These are phyloP conservation scores for Chromis chromis DNA, from an alignment of 2,797 vertebrate species.

Conservation along the genomic window DNA sequence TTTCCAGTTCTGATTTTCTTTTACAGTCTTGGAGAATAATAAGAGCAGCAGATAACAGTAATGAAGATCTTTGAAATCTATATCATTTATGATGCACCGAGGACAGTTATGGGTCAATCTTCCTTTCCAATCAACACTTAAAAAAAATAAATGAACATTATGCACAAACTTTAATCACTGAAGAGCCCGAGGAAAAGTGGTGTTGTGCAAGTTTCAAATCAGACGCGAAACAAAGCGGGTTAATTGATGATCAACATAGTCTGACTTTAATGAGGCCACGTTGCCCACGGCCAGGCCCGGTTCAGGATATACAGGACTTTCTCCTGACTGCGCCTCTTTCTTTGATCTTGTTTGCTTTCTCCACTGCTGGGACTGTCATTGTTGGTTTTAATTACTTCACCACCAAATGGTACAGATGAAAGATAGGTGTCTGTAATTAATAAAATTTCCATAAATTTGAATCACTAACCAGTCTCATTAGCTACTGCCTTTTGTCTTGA, in stretches of 20 bases:
- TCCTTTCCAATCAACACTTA: conserved; percentile 66
- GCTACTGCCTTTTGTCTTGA: conserved; percentile 93
- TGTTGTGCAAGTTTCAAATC: conserved; percentile 90
- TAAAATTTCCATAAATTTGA: conserved; percentile 99
- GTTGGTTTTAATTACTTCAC: conserved; percentile 98
- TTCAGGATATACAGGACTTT: conserved; percentile 90
- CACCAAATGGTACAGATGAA: conserved; percentile 97
- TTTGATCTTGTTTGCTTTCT: conserved; percentile 96
- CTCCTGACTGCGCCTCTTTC: conserved; percentile 88
- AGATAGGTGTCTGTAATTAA: conserved; percentile 99
- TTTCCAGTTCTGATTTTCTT: neutral
- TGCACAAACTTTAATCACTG: conserved; percentile 89
- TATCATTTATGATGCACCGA: conserved; percentile 1
- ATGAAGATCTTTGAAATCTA: conserved; percentile 9
- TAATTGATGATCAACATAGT: conserved; percentile 99
- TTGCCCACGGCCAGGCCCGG: conserved; percentile 91
- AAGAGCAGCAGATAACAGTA: neutral
- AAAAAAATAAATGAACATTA: conserved; percentile 78
- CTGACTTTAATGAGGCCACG: conserved; percentile 94
- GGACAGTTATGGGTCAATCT: conserved; percentile 10
- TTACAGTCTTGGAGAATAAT: neutral
- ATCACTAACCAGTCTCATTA: conserved; percentile 99
- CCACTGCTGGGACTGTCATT: conserved; percentile 91
- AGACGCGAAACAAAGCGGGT: conserved; percentile 97
- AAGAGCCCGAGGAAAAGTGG: conserved; percentile 84